phyloP scores from a whole-genome alignment of 53 echinoderm and acorn worm species.

The Holothuria leucospilota region DNA sequence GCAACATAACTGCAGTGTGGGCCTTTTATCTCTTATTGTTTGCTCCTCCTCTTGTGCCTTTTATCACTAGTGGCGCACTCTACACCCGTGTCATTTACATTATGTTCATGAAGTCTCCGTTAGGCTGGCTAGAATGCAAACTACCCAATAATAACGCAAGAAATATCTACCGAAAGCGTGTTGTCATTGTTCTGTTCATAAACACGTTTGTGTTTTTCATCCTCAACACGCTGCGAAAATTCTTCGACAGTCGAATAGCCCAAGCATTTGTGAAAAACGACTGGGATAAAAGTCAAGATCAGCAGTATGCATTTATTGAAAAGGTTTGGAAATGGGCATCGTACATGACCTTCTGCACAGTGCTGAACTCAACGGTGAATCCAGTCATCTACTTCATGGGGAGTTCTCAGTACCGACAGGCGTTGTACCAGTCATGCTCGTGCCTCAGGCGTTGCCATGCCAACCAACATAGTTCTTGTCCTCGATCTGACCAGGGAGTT shows the following conservation, averaged over 20 bases:
- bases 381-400: conserved; percentile 33
- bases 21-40: not conserved
- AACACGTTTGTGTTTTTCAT: conserved; percentile 25
- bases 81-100: not conserved
- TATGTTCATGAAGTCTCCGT: not conserved
- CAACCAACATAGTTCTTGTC: no score
- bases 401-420: not conserved
- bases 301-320: not conserved
- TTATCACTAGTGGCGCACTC: not conserved
- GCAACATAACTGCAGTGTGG: not conserved
- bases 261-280: not conserved
- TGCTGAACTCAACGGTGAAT: conserved; percentile 22
- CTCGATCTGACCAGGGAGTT: no score
- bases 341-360: conserved; percentile 28
- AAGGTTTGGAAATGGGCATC: conserved; percentile 10
- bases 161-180: not conserved
- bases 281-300: no score
- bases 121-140: no score
- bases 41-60: not conserved
- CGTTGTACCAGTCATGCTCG: not conserved
- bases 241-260: not conserved
- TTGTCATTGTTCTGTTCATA: not conserved
- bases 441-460: not conserved
- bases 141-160: not conserved
- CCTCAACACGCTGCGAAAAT: conserved; percentile 4